Evolutionary conservation across 2,113 vertebrate genomes (phyloP).

Genomic region (Corythoichthys intestinalis): DNA sequence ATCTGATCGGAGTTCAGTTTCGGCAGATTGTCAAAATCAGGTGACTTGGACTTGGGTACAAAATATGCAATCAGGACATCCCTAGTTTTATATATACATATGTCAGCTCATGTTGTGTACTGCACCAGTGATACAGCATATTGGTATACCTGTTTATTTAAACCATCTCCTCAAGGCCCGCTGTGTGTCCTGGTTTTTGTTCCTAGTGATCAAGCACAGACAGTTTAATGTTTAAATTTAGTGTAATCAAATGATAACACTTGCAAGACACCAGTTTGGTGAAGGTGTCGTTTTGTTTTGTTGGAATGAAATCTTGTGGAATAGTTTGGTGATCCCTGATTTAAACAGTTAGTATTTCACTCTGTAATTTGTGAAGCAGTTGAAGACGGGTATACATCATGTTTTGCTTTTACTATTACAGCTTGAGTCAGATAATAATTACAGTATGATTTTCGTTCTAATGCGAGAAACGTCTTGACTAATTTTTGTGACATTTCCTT

Average conservation of each 20-base stretch:
- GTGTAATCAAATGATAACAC: too few relatives aligned
- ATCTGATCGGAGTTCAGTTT: too few relatives aligned
- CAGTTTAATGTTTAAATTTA: too few relatives aligned
- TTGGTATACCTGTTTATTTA: conserved; percentile 13
- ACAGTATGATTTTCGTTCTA: not conserved
- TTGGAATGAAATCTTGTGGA: too few relatives aligned
- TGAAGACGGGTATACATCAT: not conserved
- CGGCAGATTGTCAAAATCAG: too few relatives aligned
- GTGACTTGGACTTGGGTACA: too few relatives aligned
- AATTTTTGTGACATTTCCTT: conserved; percentile 25
- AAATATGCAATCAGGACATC: too few relatives aligned
- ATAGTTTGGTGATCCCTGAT: not conserved
- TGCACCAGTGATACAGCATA: conserved; percentile 28
- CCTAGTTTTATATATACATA: conserved; percentile 17
- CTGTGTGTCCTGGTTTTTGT: too few relatives aligned
- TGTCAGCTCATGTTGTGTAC: conserved; percentile 14
- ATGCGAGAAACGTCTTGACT: not conserved
- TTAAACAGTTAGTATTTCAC: conserved; percentile 28
- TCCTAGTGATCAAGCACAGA: too few relatives aligned
- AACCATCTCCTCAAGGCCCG: too few relatives aligned
- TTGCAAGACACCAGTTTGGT: too few relatives aligned
- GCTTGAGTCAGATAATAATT: not conserved
- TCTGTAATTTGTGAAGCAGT: conserved; percentile 19
- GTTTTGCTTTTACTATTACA: not conserved
- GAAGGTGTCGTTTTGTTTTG: too few relatives aligned